These are phyloP conservation scores for Acyrthosiphon pisum DNA, from an alignment of 1,140 invertebrate species.

Conservation along the genomic window DNA sequence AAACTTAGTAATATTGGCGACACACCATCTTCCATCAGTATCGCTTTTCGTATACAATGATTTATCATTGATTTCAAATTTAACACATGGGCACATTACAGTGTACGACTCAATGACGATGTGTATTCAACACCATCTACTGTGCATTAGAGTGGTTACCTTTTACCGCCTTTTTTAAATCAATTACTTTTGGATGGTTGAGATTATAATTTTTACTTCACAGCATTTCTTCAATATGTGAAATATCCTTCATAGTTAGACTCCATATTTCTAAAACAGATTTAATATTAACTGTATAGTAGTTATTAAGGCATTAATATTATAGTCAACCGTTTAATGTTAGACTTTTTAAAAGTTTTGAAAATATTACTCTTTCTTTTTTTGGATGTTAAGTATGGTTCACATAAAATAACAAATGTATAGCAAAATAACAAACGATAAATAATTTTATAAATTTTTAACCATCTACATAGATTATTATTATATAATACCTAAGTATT, in stretches of 20 bases:
- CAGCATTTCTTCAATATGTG: not conserved
- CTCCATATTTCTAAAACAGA: not conserved
- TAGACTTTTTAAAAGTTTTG: not conserved
- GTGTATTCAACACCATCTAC: not conserved
- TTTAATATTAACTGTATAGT: not conserved
- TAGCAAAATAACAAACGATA: too few relatives aligned
- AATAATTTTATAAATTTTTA: not conserved
- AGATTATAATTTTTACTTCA: not conserved
- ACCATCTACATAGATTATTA: too few relatives aligned
- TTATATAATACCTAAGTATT: not conserved
- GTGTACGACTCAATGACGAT: not conserved
- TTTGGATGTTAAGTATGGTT: not conserved
- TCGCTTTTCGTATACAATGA: not conserved
- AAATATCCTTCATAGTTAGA: not conserved
- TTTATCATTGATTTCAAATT: not conserved
- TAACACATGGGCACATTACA: not conserved
- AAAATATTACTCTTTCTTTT: not conserved
- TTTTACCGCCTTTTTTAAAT: not conserved
- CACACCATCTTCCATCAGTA: not conserved
- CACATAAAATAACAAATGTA: not conserved
- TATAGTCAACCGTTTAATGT: not conserved
- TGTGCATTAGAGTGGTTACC: not conserved
- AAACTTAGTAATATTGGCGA: not conserved
- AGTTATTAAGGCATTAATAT: too few relatives aligned
- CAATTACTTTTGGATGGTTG: not conserved